Conservation (phyloP, 2,797 vertebrate genomes). For the Petrocephalus schoutedeni region DNA sequence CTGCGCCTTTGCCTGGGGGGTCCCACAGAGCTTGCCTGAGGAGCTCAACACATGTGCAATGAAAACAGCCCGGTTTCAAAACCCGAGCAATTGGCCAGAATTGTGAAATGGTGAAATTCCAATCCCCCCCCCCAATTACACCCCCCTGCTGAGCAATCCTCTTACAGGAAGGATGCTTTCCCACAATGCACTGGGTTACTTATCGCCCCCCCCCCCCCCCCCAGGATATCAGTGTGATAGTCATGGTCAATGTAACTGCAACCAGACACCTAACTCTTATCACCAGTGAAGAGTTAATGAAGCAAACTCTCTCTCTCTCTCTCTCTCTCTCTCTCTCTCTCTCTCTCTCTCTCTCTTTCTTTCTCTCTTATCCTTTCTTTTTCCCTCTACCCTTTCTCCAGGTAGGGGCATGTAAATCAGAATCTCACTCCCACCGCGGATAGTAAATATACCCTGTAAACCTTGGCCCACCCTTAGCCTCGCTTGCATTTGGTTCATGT, state of each 20-base stretch:
- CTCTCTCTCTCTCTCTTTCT: background rate
- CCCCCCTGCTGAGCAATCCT: background rate
- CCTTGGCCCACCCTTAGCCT: background rate
- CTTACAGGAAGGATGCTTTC: background rate
- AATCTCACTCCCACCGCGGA: background rate
- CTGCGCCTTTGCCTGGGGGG: background rate
- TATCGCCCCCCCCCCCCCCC: background rate
- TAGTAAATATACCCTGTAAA: background rate
- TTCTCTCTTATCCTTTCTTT: background rate
- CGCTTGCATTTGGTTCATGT: conserved; percentile 35
- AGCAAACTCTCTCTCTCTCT: background rate
- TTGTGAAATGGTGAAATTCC: background rate
- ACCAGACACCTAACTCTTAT: background rate
- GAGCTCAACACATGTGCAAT: background rate
- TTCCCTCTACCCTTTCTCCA: background rate
- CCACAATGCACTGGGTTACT: background rate
- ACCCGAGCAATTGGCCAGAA: background rate
- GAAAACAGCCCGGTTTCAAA: background rate
- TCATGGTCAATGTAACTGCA: background rate
- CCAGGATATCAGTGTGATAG: background rate
- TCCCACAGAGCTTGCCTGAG: background rate
- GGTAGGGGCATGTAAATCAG: background rate
- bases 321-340: background rate
- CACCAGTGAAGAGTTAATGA: background rate
- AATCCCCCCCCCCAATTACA: background rate